Evolutionary conservation across 2,797 vertebrate genomes (phyloP).

Genomic region (Myioborus melanocephalus): DNA sequence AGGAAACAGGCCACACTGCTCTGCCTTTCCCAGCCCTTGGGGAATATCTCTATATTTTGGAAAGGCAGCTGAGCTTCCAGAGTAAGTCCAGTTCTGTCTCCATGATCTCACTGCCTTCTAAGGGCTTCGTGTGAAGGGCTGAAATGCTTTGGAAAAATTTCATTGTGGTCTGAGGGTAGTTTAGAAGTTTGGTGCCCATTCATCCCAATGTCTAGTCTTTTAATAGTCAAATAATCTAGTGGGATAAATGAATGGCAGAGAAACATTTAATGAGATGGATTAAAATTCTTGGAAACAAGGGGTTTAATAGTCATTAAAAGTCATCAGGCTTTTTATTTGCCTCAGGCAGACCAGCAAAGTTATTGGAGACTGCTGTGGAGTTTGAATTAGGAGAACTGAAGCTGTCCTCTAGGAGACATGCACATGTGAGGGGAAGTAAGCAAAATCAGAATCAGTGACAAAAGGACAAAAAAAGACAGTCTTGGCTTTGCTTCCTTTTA

Average conservation of each 20-base stretch:
- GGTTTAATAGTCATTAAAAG: neutral
- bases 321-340: neutral
- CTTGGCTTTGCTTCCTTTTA: neutral
- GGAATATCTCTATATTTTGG: neutral
- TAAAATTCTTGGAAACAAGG: neutral
- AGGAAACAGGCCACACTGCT: neutral
- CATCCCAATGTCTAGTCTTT: neutral
- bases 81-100: neutral
- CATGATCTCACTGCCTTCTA: neutral
- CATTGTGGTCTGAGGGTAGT: rapidly evolving
- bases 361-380: neutral
- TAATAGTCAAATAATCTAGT: neutral
- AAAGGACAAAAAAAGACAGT: neutral
- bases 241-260: neutral
- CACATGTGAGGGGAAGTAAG: neutral
- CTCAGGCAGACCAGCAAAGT: neutral
- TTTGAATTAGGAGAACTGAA: neutral
- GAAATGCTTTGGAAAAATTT: neutral
- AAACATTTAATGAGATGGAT: neutral
- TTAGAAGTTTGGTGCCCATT: neutral
- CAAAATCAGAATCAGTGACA: neutral
- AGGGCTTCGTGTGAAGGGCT: neutral
- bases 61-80: neutral
- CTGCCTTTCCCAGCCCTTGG: neutral
- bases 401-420: neutral